Percentiles rank a stretch among this genome's conserved stretches.
phyloP scores from a whole-genome alignment of 92 coral and sea anemone species.

The Umimayanthus kanabou region DNA sequence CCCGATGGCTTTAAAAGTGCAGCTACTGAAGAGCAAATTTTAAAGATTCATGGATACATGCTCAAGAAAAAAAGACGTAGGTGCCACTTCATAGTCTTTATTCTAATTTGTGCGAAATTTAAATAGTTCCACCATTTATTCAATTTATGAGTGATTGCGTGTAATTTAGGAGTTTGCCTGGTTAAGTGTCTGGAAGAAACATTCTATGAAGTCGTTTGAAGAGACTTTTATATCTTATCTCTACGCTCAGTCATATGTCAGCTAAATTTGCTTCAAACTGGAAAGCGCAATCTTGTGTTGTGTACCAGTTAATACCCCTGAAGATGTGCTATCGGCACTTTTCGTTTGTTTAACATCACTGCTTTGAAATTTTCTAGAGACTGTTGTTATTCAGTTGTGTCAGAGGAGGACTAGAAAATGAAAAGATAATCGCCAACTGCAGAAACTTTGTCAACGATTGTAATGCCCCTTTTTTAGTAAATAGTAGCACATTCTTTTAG shows the following conservation, averaged over 20 bases:
- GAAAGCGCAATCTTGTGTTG: not conserved
- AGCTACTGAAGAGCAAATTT: conserved; percentile 14
- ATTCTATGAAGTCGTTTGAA: not conserved
- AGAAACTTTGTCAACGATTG: not conserved
- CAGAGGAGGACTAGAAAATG: not conserved
- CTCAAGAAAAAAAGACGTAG: conserved; percentile 18
- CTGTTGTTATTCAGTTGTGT: not conserved
- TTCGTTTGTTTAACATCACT: not conserved
- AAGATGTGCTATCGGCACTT: not conserved
- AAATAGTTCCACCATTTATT: not conserved
- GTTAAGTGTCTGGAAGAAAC: not conserved
- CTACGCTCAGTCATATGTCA: not conserved
- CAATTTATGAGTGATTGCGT: not conserved
- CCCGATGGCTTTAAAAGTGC: not conserved
- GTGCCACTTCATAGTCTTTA: not conserved
- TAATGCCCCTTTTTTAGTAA: not conserved
- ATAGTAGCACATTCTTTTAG: too few species aligned
- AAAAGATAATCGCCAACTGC: not conserved
- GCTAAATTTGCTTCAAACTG: not conserved
- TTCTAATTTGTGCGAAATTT: not conserved
- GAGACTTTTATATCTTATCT: not conserved
- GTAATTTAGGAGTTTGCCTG: not conserved
- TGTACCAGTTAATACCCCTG: not conserved
- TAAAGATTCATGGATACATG: conserved; percentile 12
- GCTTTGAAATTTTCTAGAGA: not conserved